Conservation (phyloP, 2,113 vertebrate species). For the Phalacrocorax brasilianus region DNA sequence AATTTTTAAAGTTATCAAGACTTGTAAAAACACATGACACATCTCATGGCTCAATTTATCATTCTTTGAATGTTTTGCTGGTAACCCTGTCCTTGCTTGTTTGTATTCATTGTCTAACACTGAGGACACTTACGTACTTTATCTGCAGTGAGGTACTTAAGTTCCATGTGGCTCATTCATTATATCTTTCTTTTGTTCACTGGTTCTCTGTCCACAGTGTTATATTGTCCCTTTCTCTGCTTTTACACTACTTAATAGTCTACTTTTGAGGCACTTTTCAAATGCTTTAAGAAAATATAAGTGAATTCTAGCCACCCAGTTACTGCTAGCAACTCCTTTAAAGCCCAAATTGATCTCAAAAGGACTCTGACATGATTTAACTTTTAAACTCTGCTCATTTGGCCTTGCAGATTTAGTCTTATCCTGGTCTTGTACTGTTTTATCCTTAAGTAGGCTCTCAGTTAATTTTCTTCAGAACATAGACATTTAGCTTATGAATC, state of each 20-base stretch:
- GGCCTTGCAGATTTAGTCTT: neutral
- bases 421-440: neutral
- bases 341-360: neutral
- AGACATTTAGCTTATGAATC: neutral
- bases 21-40: neutral
- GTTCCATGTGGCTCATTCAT: neutral
- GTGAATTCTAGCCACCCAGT: neutral
- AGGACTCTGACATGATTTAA: neutral
- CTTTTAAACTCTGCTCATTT: neutral
- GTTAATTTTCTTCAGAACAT: neutral
- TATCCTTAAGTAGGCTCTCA: neutral
- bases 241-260: neutral
- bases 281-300: neutral
- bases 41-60: neutral
- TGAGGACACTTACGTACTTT: neutral
- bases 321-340: neutral
- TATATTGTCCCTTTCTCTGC: neutral
- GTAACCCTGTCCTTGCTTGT: neutral
- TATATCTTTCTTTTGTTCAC: neutral
- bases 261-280: neutral
- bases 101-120: neutral
- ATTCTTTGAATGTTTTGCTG: neutral
- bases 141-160: neutral
- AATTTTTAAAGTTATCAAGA: neutral
- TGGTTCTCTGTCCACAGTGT: neutral